A percentile compares a stretch with the other conserved stretches of the same genome.
phyloP scores from a whole-genome alignment of 2,888 invertebrate species.

The Drosophila gaucha region DNA sequence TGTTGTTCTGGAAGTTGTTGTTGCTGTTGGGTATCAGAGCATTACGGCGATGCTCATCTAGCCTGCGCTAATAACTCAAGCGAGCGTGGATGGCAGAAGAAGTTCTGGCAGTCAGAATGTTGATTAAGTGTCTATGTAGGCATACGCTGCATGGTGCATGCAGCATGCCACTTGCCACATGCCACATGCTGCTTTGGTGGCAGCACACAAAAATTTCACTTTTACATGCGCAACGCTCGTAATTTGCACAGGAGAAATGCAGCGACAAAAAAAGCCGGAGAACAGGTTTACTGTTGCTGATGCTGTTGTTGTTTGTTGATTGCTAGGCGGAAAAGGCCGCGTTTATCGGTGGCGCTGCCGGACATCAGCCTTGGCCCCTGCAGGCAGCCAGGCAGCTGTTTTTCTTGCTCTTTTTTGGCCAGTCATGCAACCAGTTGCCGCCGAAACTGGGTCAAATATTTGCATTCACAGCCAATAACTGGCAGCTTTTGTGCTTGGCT shows the following conservation, averaged over 20 bases:
- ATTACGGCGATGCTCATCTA: conserved; percentile 65
- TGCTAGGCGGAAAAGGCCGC: conserved; percentile 43
- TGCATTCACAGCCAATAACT: conserved; percentile 34
- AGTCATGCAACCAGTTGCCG: conserved; percentile 27
- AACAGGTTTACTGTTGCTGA: conserved; percentile 57
- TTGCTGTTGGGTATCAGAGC: conserved; percentile 59
- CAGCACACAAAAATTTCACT: conserved; percentile 65
- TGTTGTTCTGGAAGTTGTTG: conserved; percentile 5
- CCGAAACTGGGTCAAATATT: conserved; percentile 65
- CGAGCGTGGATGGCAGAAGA: conserved; percentile 18
- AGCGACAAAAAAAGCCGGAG: conserved; percentile 23
- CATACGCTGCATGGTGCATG: background rate
- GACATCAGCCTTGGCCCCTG: conserved; percentile 45
- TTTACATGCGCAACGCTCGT: conserved; percentile 52
- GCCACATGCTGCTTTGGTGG: conserved; percentile 20
- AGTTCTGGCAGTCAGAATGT: conserved; percentile 47
- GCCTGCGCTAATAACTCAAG: conserved; percentile 76
- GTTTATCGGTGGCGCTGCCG: background rate
- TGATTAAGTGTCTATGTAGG: conserved; percentile 16
- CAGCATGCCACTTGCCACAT: conserved; percentile 14
- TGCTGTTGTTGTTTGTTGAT: conserved; percentile 24
- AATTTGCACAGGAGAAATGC: conserved; percentile 52
- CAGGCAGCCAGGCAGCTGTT: conserved; percentile 35
- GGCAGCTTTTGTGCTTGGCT: conserved; percentile 5
- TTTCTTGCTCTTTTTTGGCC: conserved; percentile 18